These are phyloP conservation scores for Prionailurus viverrinus DNA, from an alignment of 2,113 vertebrate species.

Conservation along the genomic window DNA sequence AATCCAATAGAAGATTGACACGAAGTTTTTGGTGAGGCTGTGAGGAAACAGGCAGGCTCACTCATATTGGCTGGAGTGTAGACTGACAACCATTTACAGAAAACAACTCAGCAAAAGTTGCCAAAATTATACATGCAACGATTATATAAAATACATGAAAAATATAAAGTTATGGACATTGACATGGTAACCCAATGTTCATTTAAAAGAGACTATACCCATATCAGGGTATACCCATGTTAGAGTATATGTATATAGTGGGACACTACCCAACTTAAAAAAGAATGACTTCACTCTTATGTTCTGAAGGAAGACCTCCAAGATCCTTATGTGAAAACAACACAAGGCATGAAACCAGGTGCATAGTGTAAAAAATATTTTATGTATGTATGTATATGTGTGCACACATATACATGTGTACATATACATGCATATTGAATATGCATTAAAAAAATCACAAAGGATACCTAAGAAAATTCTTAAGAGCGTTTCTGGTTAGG, in stretches of 20 bases:
- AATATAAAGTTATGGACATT: background rate
- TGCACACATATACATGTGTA: background rate
- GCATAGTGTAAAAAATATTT: background rate
- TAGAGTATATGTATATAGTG: background rate
- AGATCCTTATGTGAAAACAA: background rate
- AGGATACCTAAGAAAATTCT: background rate
- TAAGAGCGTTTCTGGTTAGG: background rate
- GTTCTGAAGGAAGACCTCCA: background rate
- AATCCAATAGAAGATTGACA: background rate
- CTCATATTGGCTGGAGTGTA: background rate
- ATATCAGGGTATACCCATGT: background rate
- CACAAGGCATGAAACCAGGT: background rate
- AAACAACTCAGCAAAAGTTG: background rate
- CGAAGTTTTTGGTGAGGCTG: background rate
- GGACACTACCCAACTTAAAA: background rate
- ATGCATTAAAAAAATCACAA: background rate
- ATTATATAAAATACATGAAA: constrained; percentile 10
- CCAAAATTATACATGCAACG: background rate
- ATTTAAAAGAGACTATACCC: background rate
- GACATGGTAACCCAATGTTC: background rate
- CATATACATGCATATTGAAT: background rate
- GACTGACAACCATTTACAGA: background rate
- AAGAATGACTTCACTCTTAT: background rate
- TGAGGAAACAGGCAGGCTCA: background rate
- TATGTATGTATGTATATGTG: background rate